Evolutionary conservation across 2,113 vertebrate species (phyloP), one percentile per base, ranked within the genome.

Genomic region (Oncorhynchus masou): DNA sequence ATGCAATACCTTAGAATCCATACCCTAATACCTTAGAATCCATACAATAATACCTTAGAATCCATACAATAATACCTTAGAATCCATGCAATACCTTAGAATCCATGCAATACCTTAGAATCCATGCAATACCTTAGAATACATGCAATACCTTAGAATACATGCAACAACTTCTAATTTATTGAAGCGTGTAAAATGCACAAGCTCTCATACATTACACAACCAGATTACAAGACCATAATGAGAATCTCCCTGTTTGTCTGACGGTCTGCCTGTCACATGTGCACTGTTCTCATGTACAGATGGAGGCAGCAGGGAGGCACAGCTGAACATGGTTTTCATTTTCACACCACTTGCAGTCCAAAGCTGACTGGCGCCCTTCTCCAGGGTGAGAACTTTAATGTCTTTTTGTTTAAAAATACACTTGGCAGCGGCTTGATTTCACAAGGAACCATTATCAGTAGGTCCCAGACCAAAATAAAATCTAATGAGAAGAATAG

Each of bases 281-380:
- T 48, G 34, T 67, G 54, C n/a, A 74, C 76, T 74, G 57, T 16
- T 54, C 74, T 65, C 20, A 29, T 54, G 59, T 20, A 73, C 31
- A 68, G 59, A 66, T 13, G 29, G 62, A 74, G 57, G 71, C 71
- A 34, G 22, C 25, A 48, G 70, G 24, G 1, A 57, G 20, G 13
- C 5, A 31, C 39, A 49, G 51, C 66, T 60, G 66, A 80, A 79
- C 75, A 80, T 27, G 74, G 34, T 80, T 82, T 81, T 76, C 67
- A 65, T 83, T 87, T 85, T 82, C 70, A 76, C 85, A 78, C 79
- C 78, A 34, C 9, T 73, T 34, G 78, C 72, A 71, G 70, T 86
- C 78, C 81, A 66, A 79, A 59, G 68, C 74, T 80, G 80, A 85
- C 81, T 85, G 82, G 78, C 70, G 70, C 74, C 70, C 84, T 74